These are phyloP conservation scores for Phalangium opilio DNA, from an alignment of 2,888 invertebrate species.

Conservation along the genomic window DNA sequence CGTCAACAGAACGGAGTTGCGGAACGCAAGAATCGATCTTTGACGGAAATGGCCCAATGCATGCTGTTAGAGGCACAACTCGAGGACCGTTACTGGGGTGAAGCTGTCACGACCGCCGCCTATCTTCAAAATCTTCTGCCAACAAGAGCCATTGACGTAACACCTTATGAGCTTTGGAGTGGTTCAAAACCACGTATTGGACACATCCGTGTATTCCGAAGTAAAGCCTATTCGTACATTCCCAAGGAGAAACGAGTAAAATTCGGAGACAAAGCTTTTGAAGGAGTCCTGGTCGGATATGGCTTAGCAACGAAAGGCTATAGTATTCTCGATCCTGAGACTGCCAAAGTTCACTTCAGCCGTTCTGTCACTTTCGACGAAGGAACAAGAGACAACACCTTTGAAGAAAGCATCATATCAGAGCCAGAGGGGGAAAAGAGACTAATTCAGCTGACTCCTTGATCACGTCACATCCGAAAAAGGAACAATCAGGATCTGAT, in stretches of 20 bases:
- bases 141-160: constrained; percentile 6
- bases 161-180: constrained; percentile 16
- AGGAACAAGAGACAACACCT: not conserved
- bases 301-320: constrained; percentile 1
- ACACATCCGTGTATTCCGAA: constrained; percentile 17
- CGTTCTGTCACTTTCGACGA: constrained; percentile 12
- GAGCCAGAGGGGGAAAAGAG: no score
- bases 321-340: constrained; percentile 8
- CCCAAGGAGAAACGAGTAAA: constrained; percentile 9
- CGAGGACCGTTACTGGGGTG: constrained; percentile 17
- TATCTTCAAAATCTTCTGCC: constrained; percentile 19
- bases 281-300: constrained; percentile 17
- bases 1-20: constrained; percentile 21
- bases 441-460: no score
- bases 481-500: no score
- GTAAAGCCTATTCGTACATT: constrained; percentile 10
- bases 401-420: no score
- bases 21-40: constrained; percentile 19
- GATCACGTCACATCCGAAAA: no score
- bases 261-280: constrained; percentile 8
- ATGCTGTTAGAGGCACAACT: constrained; percentile 16
- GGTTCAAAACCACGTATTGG: constrained; percentile 12
- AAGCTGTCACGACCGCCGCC: constrained; percentile 18
- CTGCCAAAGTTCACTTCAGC: constrained; percentile 6
- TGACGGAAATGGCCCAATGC: constrained; percentile 15